Evolutionary conservation across 2,888 invertebrate genomes (phyloP).

Genomic region (Pollenia amentaria): DNA sequence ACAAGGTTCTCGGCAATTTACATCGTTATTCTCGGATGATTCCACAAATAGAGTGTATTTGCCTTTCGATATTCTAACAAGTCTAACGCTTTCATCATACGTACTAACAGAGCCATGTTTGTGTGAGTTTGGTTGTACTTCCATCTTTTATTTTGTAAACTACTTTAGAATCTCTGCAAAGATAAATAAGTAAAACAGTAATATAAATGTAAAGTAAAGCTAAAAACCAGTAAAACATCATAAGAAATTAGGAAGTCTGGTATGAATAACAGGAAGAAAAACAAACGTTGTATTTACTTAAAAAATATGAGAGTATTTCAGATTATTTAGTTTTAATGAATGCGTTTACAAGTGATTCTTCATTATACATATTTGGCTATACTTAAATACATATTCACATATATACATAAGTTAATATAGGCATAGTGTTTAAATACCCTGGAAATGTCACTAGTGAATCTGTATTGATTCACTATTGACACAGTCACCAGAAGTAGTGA

Average conservation of each 20-base stretch:
- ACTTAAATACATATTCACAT: too few relatives aligned
- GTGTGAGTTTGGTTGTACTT: slow-evolving; percentile 95
- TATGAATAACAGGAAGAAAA: background rate
- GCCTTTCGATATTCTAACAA: slow-evolving; percentile 92
- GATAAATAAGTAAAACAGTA: slow-evolving; percentile 33
- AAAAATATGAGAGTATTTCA: slow-evolving; percentile 33
- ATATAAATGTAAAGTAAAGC: slow-evolving; percentile 17
- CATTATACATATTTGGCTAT: too few relatives aligned
- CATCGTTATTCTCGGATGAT: slow-evolving; percentile 89
- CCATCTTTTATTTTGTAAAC: slow-evolving; percentile 96
- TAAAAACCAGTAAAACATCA: background rate
- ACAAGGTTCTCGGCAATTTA: slow-evolving; percentile 95
- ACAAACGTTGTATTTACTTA: slow-evolving; percentile 17
- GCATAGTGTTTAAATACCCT: too few relatives aligned
- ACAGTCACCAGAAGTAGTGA: too few relatives aligned
- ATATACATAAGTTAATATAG: too few relatives aligned
- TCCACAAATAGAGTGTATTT: slow-evolving; percentile 91
- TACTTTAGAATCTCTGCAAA: slow-evolving; percentile 92
- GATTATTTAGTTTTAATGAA: slow-evolving; percentile 48
- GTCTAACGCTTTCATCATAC: slow-evolving; percentile 92
- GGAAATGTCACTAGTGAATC: too few relatives aligned
- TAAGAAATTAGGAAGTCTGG: background rate
- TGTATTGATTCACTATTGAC: too few relatives aligned
- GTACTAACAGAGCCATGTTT: slow-evolving; percentile 92
- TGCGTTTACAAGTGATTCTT: slow-evolving; percentile 35